Evolutionary conservation across 2,113 vertebrate genomes (phyloP), one percentile per base, ranked within the genome.

Genomic region (Xenus cinereus): DNA sequence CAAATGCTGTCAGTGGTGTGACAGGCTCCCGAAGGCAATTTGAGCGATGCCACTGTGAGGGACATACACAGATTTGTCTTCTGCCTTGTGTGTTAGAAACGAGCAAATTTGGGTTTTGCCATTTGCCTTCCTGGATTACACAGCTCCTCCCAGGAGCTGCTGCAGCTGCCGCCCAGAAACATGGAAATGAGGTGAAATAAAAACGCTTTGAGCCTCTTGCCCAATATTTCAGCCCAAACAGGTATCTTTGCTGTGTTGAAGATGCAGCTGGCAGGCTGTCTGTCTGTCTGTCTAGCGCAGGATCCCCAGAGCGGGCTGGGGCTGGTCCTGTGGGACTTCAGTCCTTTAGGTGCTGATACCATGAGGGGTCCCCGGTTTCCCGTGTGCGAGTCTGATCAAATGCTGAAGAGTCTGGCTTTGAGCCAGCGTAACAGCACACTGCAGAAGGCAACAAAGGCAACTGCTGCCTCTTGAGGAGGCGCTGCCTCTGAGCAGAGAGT

Each of bases 1-100:
- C 15, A 18, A 3, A 21, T 7, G 8, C 39, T 14, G 10, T 7
- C 27, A 2, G 19, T 13, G 48, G 21, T 1, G 16, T 9, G 14
- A 8, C 33, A 2, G 27, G 63, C 37, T 59, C 37, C 77, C 1
- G 1, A 7, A 14, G 17, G 27, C 10, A 9, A 7, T 43, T 12
- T 4, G 15, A 8, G 19, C 1, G 22, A 18, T 33, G 45, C 37
- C 28, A 1, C 23, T 16, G 18, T 8, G 22, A 10, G 12, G 43
- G 59, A 10, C 39, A 4, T 7, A 4, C 1, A 3, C 56, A 14
- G 56, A 1, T 35, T 39, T 19, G 21, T 14, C 35, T 35, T 30
- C 56, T 33, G 50, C 46, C 28, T 17, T 18, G 12, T 2, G 14
- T 9, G 7, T 16, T 7, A 18, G 45, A 20, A 33, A 11, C 37